phyloP scores from a whole-genome alignment of 2,113 vertebrate species.

The Nycticebus coucang region DNA sequence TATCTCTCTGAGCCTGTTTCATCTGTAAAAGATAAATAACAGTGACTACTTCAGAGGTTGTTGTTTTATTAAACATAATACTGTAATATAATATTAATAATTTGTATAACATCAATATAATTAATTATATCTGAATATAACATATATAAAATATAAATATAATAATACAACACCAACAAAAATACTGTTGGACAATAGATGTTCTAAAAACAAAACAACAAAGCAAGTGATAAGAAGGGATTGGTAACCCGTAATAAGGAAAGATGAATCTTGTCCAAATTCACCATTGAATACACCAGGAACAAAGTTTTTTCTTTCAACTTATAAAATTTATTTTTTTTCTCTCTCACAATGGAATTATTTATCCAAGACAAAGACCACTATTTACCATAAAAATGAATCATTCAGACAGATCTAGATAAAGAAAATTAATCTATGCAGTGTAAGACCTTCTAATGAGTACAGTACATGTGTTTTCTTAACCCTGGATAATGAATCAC shows the following conservation, averaged over 20 bases:
- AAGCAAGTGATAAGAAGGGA: background rate
- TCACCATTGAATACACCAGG: background rate
- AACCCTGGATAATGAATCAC: background rate
- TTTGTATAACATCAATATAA: too few relatives aligned
- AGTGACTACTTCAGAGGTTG: background rate
- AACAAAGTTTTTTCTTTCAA: conserved; percentile 57
- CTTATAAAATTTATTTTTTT: conserved; percentile 36
- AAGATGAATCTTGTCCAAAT: conserved; percentile 17
- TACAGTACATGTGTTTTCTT: background rate
- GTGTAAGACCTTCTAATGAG: background rate
- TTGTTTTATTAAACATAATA: background rate
- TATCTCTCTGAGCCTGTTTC: background rate
- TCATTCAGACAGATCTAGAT: background rate
- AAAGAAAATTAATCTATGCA: background rate
- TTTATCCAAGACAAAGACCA: background rate
- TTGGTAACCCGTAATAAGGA: conserved; percentile 4
- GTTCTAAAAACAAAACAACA: background rate
- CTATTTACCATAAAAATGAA: conserved; percentile 39
- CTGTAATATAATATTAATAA: background rate
- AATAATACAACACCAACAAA: background rate
- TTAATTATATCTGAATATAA: too few relatives aligned
- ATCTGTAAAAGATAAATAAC: background rate
- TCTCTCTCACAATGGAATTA: conserved; percentile 13
- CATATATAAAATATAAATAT: too few relatives aligned
- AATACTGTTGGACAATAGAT: background rate